Evolutionary conservation across 2,888 invertebrate species (phyloP).

Genomic region (Harpalus rufipes): DNA sequence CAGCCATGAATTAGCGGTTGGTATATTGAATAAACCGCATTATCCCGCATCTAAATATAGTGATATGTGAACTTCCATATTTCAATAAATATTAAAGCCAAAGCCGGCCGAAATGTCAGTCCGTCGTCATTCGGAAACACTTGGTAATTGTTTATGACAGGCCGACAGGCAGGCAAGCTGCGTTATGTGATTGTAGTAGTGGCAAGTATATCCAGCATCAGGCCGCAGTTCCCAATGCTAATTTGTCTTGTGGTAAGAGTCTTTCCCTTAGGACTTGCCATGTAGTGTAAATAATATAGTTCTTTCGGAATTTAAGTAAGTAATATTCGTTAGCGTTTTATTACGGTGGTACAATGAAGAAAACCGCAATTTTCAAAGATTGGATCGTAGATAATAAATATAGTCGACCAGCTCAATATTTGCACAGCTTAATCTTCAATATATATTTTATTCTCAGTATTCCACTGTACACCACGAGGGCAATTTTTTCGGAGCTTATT

Average conservation of each 20-base stretch:
- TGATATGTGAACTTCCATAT: constrained; percentile 4
- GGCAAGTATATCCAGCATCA: not conserved
- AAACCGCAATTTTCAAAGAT: not conserved
- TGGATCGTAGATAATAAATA: no score
- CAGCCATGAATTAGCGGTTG: not conserved
- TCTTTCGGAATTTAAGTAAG: no score
- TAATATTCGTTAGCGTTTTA: no score
- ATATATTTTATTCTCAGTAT: no score
- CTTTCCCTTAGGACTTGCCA: not conserved
- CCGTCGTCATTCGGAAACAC: not conserved
- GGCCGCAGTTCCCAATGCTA: constrained; percentile 52
- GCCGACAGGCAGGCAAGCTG: not conserved
- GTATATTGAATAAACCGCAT: constrained; percentile 3
- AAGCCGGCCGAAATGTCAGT: not conserved
- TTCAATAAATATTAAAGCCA: constrained; percentile 9
- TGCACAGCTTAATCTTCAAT: no score
- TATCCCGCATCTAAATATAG: constrained; percentile 4
- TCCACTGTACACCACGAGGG: no score
- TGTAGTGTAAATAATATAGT: constrained; percentile 4
- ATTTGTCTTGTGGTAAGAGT: constrained; percentile 57
- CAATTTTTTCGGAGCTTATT: no score
- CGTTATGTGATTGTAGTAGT: not conserved
- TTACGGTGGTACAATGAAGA: not conserved
- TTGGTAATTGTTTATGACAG: constrained; percentile 38
- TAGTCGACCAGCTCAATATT: no score